phyloP scores from a whole-genome alignment of 2,888 invertebrate species.

The Pammene aurita region DNA sequence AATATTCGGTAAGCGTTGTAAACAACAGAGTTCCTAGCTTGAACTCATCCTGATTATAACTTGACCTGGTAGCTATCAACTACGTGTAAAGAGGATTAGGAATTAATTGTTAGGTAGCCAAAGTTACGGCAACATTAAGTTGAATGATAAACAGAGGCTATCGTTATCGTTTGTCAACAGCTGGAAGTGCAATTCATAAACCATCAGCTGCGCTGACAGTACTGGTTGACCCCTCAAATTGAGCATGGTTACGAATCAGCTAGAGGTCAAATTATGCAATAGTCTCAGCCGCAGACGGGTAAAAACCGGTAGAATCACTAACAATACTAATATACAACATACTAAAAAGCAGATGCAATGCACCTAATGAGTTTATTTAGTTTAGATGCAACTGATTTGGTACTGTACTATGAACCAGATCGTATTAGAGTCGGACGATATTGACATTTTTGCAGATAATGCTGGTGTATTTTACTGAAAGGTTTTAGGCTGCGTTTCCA shows the following conservation, averaged over 20 bases:
- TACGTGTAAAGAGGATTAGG: not conserved
- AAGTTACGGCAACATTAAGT: not conserved
- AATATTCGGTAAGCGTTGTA: not conserved
- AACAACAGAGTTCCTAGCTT: not conserved
- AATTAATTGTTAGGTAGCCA: not conserved
- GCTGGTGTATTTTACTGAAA: too few relatives aligned
- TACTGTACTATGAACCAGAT: too few relatives aligned
- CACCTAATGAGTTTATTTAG: too few relatives aligned
- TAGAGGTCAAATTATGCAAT: not conserved
- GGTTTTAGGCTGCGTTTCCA: too few relatives aligned
- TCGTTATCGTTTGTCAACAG: too few relatives aligned
- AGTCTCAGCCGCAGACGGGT: not conserved
- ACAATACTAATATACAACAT: too few relatives aligned
- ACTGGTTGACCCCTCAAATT: not conserved
- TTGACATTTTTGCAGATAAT: too few relatives aligned
- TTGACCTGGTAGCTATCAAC: not conserved
- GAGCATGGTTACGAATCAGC: not conserved
- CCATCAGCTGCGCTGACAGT: not conserved
- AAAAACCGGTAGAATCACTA: not conserved
- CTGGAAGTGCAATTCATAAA: not conserved
- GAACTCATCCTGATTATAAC: not conserved
- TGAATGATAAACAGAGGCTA: too few relatives aligned
- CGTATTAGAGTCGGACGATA: too few relatives aligned
- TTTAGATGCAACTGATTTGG: too few relatives aligned
- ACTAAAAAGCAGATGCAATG: too few relatives aligned